phyloP scores from a whole-genome alignment of 2,797 vertebrate genomes.

The Smutsia temminckii region DNA sequence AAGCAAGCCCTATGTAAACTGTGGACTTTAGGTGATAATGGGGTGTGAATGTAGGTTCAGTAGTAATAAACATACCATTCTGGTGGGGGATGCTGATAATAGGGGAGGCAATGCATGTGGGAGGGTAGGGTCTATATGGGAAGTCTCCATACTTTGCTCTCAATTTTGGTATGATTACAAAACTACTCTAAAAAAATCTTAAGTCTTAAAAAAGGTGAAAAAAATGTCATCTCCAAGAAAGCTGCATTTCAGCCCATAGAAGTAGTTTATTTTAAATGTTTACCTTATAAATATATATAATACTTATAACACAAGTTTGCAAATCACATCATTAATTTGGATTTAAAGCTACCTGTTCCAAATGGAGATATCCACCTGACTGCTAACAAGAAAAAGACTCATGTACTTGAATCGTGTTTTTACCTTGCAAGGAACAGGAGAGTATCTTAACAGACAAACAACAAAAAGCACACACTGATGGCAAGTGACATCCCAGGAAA shows the following conservation, averaged over 20 bases:
- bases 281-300: background rate
- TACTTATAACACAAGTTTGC: background rate
- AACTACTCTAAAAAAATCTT: background rate
- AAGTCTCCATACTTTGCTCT: background rate
- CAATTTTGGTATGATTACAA: background rate
- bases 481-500: background rate
- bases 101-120: background rate
- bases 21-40: background rate
- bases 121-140: background rate
- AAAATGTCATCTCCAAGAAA: background rate
- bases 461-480: background rate
- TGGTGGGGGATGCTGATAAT: background rate
- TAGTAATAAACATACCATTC: background rate
- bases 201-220: background rate
- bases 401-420: background rate
- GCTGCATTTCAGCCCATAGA: background rate
- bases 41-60: background rate
- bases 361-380: background rate
- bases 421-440: background rate
- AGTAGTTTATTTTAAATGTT: background rate
- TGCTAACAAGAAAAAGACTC: background rate
- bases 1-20: background rate
- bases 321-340: background rate
- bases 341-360: conserved; percentile 29
- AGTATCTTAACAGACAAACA: background rate